phyloP scores from a whole-genome alignment of 1,140 invertebrate genomes.

The Alviniconcha marisindica region DNA sequence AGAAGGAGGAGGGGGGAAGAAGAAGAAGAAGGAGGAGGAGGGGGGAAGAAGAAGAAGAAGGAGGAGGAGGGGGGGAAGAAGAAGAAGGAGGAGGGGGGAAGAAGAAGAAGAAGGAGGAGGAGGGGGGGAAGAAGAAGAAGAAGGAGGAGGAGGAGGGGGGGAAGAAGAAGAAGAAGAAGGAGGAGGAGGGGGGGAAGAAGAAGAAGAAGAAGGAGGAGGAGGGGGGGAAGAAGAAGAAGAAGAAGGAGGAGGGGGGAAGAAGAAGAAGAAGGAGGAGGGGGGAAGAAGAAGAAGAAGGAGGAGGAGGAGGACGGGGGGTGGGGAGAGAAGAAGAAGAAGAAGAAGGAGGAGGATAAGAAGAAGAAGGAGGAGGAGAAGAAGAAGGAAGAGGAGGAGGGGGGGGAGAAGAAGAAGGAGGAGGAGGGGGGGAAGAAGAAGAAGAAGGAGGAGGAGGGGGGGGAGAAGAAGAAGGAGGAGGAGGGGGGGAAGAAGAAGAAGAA shows the following conservation, averaged over 20 bases:
- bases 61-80: not conserved
- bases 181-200: not conserved
- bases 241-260: constrained; percentile 16
- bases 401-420: too few species aligned
- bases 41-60: constrained; percentile 9
- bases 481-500: too few species aligned
- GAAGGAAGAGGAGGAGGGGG: too few species aligned
- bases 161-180: not conserved
- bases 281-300: not conserved
- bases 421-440: too few species aligned
- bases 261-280: not conserved
- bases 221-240: not conserved
- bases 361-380: too few species aligned
- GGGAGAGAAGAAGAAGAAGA: not conserved
- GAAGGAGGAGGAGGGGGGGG: too few species aligned
- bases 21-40: not conserved
- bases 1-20: not conserved
- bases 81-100: not conserved
- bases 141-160: not conserved
- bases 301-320: not conserved
- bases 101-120: not conserved
- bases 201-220: not conserved
- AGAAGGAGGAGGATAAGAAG: not conserved
- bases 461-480: too few species aligned
- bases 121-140: not conserved